Conservation (phyloP, 2,797 vertebrate genomes). For the Leuciscus waleckii region DNA sequence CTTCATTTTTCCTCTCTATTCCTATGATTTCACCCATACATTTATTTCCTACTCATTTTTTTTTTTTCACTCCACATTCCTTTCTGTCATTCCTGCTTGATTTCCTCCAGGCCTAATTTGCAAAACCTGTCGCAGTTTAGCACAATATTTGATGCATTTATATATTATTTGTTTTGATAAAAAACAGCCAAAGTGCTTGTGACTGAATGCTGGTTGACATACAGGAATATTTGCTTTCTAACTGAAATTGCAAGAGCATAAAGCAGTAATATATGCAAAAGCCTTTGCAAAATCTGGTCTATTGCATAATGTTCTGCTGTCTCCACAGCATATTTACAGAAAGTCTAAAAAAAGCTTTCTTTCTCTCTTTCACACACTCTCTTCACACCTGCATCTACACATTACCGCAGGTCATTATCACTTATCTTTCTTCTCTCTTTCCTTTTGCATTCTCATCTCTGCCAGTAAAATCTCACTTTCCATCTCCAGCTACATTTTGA, state of each 20-base stretch:
- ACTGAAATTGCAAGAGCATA: constrained; percentile 4
- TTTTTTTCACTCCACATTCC: background rate
- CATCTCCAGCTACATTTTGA: constrained; percentile 14
- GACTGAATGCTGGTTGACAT: background rate
- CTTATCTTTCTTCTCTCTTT: constrained; percentile 29
- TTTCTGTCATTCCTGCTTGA: constrained; percentile 15
- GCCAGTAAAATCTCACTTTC: constrained; percentile 2
- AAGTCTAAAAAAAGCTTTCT: constrained; percentile 42
- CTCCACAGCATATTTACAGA: constrained; percentile 33
- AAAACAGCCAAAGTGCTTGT: background rate
- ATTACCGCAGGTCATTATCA: constrained; percentile 47
- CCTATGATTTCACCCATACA: background rate
- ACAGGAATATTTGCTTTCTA: constrained; percentile 16
- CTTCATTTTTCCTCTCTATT: background rate
- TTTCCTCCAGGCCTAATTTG: constrained; percentile 16
- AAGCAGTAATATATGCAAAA: constrained; percentile 39
- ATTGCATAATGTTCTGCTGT: constrained; percentile 47
- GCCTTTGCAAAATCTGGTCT: constrained; percentile 27
- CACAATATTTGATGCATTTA: background rate
- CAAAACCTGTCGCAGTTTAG: background rate
- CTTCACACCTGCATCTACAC: constrained; percentile 41
- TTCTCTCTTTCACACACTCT: constrained; percentile 21
- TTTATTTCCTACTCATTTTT: background rate
- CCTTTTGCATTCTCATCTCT: background rate
- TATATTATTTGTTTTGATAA: background rate